Evolutionary conservation across 2,113 vertebrate species (phyloP), one percentile per base, ranked within the genome.

Genomic region (Cyanoderma ruficeps): DNA sequence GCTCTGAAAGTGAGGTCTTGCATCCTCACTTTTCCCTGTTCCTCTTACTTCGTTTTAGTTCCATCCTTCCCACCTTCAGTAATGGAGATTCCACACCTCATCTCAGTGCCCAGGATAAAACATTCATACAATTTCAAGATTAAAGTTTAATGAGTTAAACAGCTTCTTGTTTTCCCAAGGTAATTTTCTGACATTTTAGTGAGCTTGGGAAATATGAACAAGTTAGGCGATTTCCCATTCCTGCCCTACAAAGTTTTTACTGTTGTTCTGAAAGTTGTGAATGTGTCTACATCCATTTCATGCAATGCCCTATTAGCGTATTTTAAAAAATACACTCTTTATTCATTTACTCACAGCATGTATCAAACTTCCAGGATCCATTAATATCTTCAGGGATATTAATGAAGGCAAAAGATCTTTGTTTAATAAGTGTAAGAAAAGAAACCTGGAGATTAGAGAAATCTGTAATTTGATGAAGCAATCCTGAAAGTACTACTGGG

Each of bases 301-400:
- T 0, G 0, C 28, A 39, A 30, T 11, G 6, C 19, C 12, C 70
- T 61, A 65, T 1, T 30, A 74, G 5, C 0, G 0, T 31, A 33
- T 74, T 77, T 91, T 16, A 4, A 83, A 83, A 86, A 77, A 49
- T 39, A 69, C 2, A 39, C 11, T 37, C 27, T 83, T 70, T 13
- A 47, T 63, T 85, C 13, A 75, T 72, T 67, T 53, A 74, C 25
- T 31, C 2, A 1, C 10, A 79, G 33, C 13, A 18, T 72, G 9
- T 18, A 52, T 64, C 15, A 18, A 67, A 74, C 7, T 83, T 82
- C 53, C 65, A 76, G 41, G 35, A 64, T 56, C 13, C 76, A 28
- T 31, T n/a, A 63, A 31, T 15, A 83, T 14, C 17, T n/a, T 23
- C 0, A 6, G 24, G 15, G 20, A 57, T 65, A 65, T 35, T 65